phyloP scores from a whole-genome alignment of 2,888 invertebrate genomes.

The Taenaris catops region DNA sequence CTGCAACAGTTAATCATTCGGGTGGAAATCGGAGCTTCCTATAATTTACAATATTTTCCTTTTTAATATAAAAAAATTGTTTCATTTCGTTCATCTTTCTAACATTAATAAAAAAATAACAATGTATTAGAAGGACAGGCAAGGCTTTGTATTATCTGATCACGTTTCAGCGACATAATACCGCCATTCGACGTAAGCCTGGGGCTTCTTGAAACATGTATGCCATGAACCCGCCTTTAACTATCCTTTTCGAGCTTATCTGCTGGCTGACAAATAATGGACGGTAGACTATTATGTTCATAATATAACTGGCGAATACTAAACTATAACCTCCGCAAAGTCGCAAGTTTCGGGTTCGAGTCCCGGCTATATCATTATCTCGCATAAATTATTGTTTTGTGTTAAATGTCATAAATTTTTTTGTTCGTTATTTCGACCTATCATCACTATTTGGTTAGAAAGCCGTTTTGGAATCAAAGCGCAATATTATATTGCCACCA shows the following conservation, averaged over 20 bases:
- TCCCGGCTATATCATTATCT: too few species aligned
- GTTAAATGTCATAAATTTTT: too few species aligned
- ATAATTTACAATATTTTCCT: too few species aligned
- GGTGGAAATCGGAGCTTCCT: too few species aligned
- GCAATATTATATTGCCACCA: too few species aligned
- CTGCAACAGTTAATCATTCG: too few species aligned
- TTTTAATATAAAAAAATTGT: not conserved
- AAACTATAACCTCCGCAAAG: too few species aligned
- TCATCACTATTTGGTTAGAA: too few species aligned
- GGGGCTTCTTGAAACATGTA: constrained; percentile 14
- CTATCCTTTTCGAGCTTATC: constrained; percentile 14
- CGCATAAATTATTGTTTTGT: too few species aligned
- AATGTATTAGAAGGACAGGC: not conserved
- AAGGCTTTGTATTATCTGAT: constrained; percentile 4
- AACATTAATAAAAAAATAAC: not conserved
- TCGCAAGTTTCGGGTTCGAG: too few species aligned
- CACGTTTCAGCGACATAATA: constrained; percentile 15
- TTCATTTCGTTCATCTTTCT: not conserved
- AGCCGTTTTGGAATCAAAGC: too few species aligned
- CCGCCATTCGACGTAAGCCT: constrained; percentile 16
- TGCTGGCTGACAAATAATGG: constrained; percentile 13
- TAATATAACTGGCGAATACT: constrained; percentile 1
- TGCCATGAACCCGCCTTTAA: constrained; percentile 12
- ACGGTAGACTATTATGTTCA: constrained; percentile 8
- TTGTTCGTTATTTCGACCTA: too few species aligned